phyloP scores from a whole-genome alignment of 2,113 vertebrate species.

The Brienomyrus brachyistius region DNA sequence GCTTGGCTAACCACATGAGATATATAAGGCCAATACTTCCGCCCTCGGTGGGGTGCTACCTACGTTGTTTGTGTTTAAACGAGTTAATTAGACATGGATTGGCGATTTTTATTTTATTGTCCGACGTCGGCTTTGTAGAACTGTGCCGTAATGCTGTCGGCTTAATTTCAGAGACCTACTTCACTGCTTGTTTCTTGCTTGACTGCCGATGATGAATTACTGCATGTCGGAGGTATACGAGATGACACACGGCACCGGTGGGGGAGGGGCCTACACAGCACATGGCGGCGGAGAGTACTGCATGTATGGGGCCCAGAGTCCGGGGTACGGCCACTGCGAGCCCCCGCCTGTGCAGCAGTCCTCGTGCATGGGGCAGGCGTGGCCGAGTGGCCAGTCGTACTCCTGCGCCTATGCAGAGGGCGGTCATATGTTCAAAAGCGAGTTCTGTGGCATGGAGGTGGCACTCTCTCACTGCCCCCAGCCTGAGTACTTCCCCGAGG shows the following conservation, averaged over 20 bases:
- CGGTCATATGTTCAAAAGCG: constrained; percentile 70
- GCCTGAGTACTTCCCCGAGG: constrained; percentile 79
- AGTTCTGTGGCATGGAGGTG: constrained; percentile 79
- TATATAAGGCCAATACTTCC: constrained; percentile 62
- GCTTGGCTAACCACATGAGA: constrained; percentile 39
- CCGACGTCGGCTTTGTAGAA: neutral
- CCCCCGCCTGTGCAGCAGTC: constrained; percentile 76
- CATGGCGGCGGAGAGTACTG: constrained; percentile 72
- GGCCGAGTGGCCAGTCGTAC: constrained; percentile 78
- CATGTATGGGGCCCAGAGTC: constrained; percentile 75
- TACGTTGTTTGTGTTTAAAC: neutral
- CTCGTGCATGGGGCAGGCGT: constrained; percentile 86
- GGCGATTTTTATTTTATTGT: neutral
- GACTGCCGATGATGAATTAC: constrained; percentile 73
- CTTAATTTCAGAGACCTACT: neutral
- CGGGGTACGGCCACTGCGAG: constrained; percentile 69
- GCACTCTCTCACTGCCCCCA: constrained; percentile 80
- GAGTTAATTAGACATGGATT: neutral
- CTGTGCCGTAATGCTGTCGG: neutral
- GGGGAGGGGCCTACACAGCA: constrained; percentile 59
- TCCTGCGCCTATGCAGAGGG: constrained; percentile 74
- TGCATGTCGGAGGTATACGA: constrained; percentile 81
- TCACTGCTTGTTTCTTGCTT: neutral
- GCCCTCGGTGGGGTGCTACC: constrained; percentile 42
- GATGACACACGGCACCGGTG: constrained; percentile 65